Evolutionary conservation across 2,797 vertebrate genomes (phyloP).

Genomic region (Pampus argenteus): DNA sequence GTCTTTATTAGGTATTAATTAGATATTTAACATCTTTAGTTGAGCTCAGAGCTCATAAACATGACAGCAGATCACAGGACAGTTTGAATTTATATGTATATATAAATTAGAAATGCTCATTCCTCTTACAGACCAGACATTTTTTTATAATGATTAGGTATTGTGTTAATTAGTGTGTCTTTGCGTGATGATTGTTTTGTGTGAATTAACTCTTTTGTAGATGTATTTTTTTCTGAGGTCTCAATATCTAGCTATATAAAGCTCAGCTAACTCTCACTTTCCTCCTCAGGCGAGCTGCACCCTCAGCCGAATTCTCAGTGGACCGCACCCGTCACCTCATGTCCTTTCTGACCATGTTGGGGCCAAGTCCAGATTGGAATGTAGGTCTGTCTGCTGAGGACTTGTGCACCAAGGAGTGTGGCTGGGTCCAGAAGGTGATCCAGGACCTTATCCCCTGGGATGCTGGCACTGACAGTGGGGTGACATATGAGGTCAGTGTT

Average conservation of each 20-base stretch:
- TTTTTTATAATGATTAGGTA: background rate
- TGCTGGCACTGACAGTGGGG: conserved; percentile 95
- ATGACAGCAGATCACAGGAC: background rate
- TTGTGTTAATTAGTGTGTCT: background rate
- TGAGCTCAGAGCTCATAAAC: background rate
- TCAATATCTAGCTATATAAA: background rate
- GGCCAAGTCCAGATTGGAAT: conserved; percentile 98
- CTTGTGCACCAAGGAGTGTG: conserved; percentile 97
- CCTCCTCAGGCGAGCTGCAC: conserved; percentile 90
- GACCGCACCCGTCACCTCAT: conserved; percentile 95
- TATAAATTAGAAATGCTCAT: background rate
- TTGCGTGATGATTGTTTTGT: background rate
- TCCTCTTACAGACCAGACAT: background rate
- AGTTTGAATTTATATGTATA: no score
- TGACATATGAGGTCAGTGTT: conserved; percentile 92
- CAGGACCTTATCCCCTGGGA: conserved; percentile 99
- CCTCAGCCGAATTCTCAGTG: conserved; percentile 98
- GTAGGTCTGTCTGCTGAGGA: conserved; percentile 97
- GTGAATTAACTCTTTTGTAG: background rate
- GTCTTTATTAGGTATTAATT: background rate
- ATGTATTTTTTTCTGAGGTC: no score
- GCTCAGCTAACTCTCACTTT: conserved; percentile 4
- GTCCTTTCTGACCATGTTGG: conserved; percentile 98
- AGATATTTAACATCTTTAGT: background rate
- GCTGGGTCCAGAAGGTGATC: conserved; percentile 94